A percentile compares a stretch with the other conserved stretches of the same genome.
phyloP scores from a whole-genome alignment of 2,113 vertebrate species.

The Sceloporus undulatus region DNA sequence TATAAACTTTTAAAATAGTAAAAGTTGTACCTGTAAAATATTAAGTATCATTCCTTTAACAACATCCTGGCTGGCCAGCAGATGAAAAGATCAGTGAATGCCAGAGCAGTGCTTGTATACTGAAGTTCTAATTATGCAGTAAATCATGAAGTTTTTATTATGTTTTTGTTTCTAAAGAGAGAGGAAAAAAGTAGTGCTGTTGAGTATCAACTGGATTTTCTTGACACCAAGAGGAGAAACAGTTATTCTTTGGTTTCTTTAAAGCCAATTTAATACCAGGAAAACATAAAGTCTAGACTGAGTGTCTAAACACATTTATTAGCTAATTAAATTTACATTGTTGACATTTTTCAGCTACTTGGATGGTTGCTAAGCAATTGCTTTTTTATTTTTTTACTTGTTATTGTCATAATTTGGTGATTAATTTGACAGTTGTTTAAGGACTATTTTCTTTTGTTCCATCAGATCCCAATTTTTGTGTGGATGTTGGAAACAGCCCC shows the following conservation, averaged over 20 bases:
- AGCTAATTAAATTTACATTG: constrained; percentile 60
- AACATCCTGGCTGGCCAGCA: neutral
- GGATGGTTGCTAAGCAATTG: constrained; percentile 30
- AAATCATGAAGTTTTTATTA: constrained; percentile 37
- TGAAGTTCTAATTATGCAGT: constrained; percentile 14
- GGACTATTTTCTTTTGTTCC: constrained; percentile 26
- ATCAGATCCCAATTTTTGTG: neutral
- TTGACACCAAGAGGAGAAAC: neutral
- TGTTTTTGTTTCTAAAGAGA: constrained; percentile 39
- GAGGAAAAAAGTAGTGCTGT: constrained; percentile 20
- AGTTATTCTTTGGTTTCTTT: neutral
- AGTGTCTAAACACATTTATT: constrained; percentile 65
- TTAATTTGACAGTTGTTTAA: constrained; percentile 21
- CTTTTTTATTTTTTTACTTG: constrained; percentile 21
- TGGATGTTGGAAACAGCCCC: no score
- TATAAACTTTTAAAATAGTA: no score
- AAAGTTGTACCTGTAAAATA: no score
- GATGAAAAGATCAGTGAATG: neutral
- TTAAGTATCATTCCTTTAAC: neutral
- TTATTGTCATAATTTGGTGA: constrained; percentile 4
- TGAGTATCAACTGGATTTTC: constrained; percentile 32
- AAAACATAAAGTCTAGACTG: constrained; percentile 65
- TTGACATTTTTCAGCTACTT: constrained; percentile 46
- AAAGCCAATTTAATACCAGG: constrained; percentile 45
- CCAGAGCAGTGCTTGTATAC: neutral